phyloP scores from a whole-genome alignment of 2,113 vertebrate genomes.

The Oophaga pumilio region DNA sequence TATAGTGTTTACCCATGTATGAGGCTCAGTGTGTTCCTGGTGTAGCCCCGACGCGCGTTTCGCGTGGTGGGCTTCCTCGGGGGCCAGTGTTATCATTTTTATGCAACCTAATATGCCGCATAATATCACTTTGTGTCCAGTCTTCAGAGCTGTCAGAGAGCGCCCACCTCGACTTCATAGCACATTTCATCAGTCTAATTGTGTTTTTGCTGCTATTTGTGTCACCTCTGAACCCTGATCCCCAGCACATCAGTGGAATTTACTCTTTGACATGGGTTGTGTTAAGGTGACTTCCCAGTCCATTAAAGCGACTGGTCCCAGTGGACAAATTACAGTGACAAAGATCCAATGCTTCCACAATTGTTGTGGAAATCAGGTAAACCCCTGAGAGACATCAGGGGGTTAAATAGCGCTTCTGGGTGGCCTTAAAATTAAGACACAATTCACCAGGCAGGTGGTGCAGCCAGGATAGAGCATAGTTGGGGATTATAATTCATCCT shows the following conservation, averaged over 20 bases:
- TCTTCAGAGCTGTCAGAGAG: not conserved
- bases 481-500: slow-evolving; percentile 1
- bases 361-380: not conserved
- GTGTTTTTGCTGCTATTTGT: not conserved
- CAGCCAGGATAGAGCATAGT: not conserved
- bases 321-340: slow-evolving; percentile 13
- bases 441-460: not conserved
- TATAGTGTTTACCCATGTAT: no score
- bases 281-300: not conserved
- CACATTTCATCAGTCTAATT: slow-evolving; percentile 21
- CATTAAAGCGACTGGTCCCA: slow-evolving; percentile 11
- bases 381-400: not conserved
- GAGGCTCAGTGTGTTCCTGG: no score
- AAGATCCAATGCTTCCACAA: not conserved
- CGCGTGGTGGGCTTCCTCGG: no score
- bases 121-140: not conserved
- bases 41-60: no score
- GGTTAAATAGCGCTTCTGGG: slow-evolving; percentile 13
- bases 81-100: no score
- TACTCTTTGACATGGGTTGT: slow-evolving; percentile 37
- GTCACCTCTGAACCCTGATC: not conserved
- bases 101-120: not conserved
- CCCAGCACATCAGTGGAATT: slow-evolving; percentile 45
- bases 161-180: not conserved
- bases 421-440: not conserved